phyloP scores from a whole-genome alignment of 2,113 vertebrate genomes.

The Lagopus leucura region DNA sequence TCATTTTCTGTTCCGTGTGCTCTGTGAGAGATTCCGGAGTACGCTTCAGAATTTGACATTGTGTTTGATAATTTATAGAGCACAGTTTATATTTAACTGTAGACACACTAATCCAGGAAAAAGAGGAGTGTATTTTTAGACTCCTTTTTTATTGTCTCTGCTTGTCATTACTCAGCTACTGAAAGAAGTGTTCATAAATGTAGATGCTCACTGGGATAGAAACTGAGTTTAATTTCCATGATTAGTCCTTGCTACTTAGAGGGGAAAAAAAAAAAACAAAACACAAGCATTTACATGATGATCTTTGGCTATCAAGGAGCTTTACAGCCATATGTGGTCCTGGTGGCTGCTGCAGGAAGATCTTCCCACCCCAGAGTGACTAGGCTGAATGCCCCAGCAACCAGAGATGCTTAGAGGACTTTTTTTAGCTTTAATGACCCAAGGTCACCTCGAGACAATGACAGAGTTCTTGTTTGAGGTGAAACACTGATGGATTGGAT shows the following conservation, averaged over 20 bases:
- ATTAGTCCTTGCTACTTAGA: not conserved
- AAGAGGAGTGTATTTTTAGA: constrained; percentile 67
- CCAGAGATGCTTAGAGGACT: not conserved
- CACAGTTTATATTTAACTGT: constrained; percentile 72
- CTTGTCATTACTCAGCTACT: constrained; percentile 32
- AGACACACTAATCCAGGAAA: constrained; percentile 61
- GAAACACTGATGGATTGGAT: not conserved
- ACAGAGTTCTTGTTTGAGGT: not conserved
- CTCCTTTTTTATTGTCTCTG: constrained; percentile 46
- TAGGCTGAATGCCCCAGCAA: not conserved
- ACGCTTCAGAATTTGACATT: constrained; percentile 68
- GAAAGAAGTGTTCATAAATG: constrained; percentile 10
- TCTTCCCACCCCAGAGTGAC: not conserved
- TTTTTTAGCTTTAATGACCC: not conserved
- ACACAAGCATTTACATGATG: fast-evolving
- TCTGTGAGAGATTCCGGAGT: constrained; percentile 18
- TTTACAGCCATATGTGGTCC: fast-evolving
- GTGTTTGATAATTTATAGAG: constrained; percentile 70
- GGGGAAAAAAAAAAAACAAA: not conserved
- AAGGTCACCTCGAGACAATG: not conserved
- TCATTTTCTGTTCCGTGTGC: constrained; percentile 7
- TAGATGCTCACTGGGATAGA: constrained; percentile 1
- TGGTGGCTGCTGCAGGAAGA: not conserved
- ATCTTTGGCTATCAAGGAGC: not conserved
- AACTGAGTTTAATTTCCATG: constrained; percentile 11